Base-by-base conservation (phyloP, 2,888 invertebrate species). In the Agrochola lychnidis region DNA sequence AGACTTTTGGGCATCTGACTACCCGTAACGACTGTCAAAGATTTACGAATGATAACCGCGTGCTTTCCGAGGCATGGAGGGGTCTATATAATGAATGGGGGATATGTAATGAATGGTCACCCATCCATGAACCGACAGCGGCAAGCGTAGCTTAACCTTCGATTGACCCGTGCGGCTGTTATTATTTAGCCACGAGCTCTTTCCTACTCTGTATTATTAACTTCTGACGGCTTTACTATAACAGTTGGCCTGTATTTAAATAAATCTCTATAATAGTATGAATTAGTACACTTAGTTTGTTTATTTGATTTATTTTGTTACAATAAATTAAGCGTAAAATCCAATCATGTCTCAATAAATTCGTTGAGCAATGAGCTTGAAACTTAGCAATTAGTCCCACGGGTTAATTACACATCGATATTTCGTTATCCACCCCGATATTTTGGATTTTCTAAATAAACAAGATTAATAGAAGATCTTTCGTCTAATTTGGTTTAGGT, bases 341-440 rank as follows among this genome's bases (percentile, higher is more conserved):
- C 19, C 40, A 62, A 78, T 64, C n/a, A 62, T 22, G 45, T 30
- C 53, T 25, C 64, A 62, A 70, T 59, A 45, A 78, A 53, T 78
- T 70, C 25, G 45, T 19, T n/a, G 45, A 45, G 48, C 42, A 70
- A 22, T 53, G n/a, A 45, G 51, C 64, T 70, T 9, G 59, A 66
- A 69, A 36, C 2, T 64, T 25, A 70, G 66, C 16, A 40, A 78
- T 64, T 64, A 66, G 36, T 78, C 30, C 48, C 19, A 62, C 14
- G 45, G 36, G 48, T 48, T 64, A 78, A 36, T 64, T 56, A 76
- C 36, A 40, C 10, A 10, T 62, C n/a, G 5, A 42, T 40, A 64
- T 59, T 70, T 42, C 45, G 51, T 59, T 14, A 40, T 59, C 0
- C 9, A 75, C 22, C 30, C 6, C 30, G 1, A 73, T 73, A 4